A percentile compares a stretch with the other conserved stretches of the same genome.
These are phyloP conservation scores for Stichodactyla mertensii DNA, from an alignment of 64 coral and sea anemone genomes.

Conservation along the genomic window DNA sequence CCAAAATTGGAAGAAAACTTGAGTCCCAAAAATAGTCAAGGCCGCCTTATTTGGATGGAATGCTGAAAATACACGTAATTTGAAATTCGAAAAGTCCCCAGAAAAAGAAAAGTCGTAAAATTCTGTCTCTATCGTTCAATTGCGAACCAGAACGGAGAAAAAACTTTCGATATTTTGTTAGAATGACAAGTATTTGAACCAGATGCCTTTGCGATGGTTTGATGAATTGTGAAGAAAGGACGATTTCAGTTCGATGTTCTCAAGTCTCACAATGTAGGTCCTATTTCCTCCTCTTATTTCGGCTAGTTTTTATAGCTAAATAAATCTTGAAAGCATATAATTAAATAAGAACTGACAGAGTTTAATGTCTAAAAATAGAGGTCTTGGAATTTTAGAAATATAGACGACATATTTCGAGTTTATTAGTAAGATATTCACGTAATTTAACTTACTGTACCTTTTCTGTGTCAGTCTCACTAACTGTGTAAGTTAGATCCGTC, in stretches of 20 bases:
- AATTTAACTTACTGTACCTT: conserved; percentile 21
- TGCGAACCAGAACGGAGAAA: background rate
- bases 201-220: background rate
- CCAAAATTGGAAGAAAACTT: conserved; percentile 93
- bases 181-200: background rate
- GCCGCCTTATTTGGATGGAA: conserved; percentile 98
- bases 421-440: background rate
- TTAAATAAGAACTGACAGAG: background rate
- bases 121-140: background rate
- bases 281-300: background rate
- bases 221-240: background rate
- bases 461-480: conserved; percentile 71
- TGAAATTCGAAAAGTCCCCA: conserved; percentile 54
- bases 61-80: conserved; percentile 88
- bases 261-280: background rate
- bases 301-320: background rate
- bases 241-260: background rate
- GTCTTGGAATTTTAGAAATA: background rate
- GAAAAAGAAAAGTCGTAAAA: background rate
- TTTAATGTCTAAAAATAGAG: background rate
- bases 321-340: background rate
- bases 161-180: background rate
- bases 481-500: conserved; percentile 94
- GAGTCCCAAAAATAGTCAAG: conserved; percentile 93
- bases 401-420: background rate